These are phyloP conservation scores for Anthophora plumipes DNA, from an alignment of 2,888 invertebrate species.

Conservation along the genomic window DNA sequence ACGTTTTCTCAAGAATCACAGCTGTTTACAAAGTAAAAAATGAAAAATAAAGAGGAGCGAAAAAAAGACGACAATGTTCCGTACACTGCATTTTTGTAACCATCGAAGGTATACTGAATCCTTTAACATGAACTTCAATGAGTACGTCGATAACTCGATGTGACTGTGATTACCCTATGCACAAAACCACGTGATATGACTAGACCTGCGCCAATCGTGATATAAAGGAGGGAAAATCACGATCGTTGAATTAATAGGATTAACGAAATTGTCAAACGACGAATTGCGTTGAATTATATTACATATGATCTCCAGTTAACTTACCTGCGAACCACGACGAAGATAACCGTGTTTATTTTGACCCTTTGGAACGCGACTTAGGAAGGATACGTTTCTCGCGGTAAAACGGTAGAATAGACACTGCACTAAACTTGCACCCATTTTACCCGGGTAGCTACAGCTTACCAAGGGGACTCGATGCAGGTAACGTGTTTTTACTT, in stretches of 20 bases:
- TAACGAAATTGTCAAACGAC: slow-evolving; percentile 7
- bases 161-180: slow-evolving; percentile 37
- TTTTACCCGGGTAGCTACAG: slow-evolving; percentile 49
- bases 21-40: too few species aligned
- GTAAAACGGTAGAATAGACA: slow-evolving; percentile 51
- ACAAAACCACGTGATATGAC: slow-evolving; percentile 58
- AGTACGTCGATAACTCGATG: slow-evolving; percentile 58
- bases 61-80: not conserved
- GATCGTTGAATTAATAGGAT: slow-evolving; percentile 36
- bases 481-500: slow-evolving; percentile 32
- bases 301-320: slow-evolving; percentile 2
- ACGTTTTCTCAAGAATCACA: not conserved
- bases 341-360: slow-evolving; percentile 24
- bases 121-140: slow-evolving; percentile 10
- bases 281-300: not conserved
- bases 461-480: slow-evolving; percentile 35
- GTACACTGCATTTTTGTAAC: slow-evolving; percentile 22
- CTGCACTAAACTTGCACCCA: slow-evolving; percentile 59
- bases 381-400: slow-evolving; percentile 5
- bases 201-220: slow-evolving; percentile 60
- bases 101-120: slow-evolving; percentile 3
- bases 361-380: slow-evolving; percentile 18
- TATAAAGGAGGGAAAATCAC: slow-evolving; percentile 41
- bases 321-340: slow-evolving; percentile 53
- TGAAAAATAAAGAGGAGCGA: not conserved